phyloP scores from a whole-genome alignment of 35 echinoderm and acorn worm genomes.

The Ophiothrix spiculata region DNA sequence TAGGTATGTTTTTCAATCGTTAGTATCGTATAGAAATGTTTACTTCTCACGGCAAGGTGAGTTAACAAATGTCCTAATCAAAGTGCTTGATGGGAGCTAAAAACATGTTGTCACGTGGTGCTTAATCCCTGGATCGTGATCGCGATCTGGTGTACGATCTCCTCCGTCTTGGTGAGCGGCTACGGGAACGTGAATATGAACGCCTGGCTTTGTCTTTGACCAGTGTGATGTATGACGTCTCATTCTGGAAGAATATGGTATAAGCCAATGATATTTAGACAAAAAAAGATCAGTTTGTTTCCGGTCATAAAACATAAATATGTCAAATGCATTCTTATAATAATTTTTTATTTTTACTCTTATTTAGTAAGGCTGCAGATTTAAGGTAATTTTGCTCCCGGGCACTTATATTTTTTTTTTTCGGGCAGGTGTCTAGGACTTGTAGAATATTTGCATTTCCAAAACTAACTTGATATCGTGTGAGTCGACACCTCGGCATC shows the following conservation, averaged over 20 bases:
- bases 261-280: too few relatives aligned
- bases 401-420: not conserved
- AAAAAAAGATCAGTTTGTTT: too few relatives aligned
- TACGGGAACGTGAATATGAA: constrained; percentile 4
- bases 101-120: too few relatives aligned
- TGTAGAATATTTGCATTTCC: too few relatives aligned
- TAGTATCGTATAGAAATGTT: too few relatives aligned
- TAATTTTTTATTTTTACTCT: not conserved
- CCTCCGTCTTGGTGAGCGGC: constrained; percentile 25
- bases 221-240: constrained; percentile 51
- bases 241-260: constrained; percentile 26
- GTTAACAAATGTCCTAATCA: too few relatives aligned
- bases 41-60: too few relatives aligned
- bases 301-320: not conserved
- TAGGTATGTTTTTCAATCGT: too few relatives aligned
- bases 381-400: not conserved
- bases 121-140: constrained; percentile 1
- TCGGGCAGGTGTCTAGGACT: not conserved
- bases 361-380: not conserved
- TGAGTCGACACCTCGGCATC: too few relatives aligned
- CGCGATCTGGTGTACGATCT: not conserved
- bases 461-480: too few relatives aligned
- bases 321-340: not conserved
- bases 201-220: constrained; percentile 24
- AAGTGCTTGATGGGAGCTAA: too few relatives aligned